Evolutionary conservation across 1,140 invertebrate genomes (phyloP).

Genomic region (Pristionchus pacificus): DNA sequence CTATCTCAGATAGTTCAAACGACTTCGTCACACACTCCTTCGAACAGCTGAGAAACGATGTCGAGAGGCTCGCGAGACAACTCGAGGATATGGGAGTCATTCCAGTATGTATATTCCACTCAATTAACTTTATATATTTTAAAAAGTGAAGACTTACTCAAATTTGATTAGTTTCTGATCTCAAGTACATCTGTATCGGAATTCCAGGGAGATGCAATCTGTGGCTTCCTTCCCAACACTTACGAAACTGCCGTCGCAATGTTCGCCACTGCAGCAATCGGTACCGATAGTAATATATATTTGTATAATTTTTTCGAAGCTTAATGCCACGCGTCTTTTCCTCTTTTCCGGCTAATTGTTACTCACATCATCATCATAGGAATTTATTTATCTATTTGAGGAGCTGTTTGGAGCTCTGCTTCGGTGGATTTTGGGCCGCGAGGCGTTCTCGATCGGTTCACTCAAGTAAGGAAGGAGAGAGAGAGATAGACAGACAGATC

Average conservation of each 20-base stretch:
- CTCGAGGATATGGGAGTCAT: slow-evolving; percentile 45
- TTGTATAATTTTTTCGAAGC: no score
- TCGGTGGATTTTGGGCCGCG: slow-evolving; percentile 66
- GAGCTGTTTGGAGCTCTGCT: slow-evolving; percentile 65
- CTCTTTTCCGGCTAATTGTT: no score
- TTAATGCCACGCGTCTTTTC: no score
- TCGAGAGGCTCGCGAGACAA: slow-evolving; percentile 58
- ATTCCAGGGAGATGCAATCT: slow-evolving; percentile 59
- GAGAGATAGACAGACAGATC: no score
- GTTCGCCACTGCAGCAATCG: slow-evolving; percentile 63
- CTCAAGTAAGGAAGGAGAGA: slow-evolving; percentile 43
- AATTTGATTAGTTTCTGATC: background rate
- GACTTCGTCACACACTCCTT: slow-evolving; percentile 57
- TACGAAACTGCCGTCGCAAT: slow-evolving; percentile 63
- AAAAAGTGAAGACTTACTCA: background rate
- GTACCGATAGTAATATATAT: no score
- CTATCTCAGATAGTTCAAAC: slow-evolving; percentile 54
- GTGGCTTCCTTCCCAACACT: slow-evolving; percentile 62
- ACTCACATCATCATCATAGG: no score
- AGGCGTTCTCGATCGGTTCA: slow-evolving; percentile 54
- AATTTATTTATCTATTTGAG: no score
- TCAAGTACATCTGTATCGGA: background rate
- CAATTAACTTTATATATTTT: background rate
- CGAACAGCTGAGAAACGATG: slow-evolving; percentile 57
- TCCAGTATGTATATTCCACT: slow-evolving; percentile 18